A percentile compares a stretch with the other conserved stretches of the same genome.
Conservation (phyloP, 2,797 vertebrate genomes). For the Thalassophryne amazonica region DNA sequence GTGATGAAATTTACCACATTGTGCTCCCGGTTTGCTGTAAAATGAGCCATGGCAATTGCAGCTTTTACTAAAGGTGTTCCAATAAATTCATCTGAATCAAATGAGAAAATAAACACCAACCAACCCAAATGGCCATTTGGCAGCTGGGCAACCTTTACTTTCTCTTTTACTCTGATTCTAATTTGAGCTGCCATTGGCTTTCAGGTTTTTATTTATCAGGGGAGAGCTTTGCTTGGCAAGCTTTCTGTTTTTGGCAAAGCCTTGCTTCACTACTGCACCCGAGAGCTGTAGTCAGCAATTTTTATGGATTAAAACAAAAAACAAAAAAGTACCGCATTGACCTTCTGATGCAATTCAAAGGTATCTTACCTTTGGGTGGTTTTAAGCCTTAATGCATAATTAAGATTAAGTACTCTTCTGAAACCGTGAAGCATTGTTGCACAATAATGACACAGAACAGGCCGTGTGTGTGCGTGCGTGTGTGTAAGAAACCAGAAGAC, state of each 20-base stretch:
- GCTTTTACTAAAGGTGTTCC: background rate
- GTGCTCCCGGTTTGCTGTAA: no score
- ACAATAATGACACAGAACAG: constrained; percentile 37
- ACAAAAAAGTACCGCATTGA: constrained; percentile 38
- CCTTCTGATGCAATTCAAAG: constrained; percentile 35
- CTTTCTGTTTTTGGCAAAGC: constrained; percentile 22
- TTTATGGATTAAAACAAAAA: constrained; percentile 57
- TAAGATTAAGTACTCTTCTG: constrained; percentile 32
- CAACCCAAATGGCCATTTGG: constrained; percentile 2
- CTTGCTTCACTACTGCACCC: constrained; percentile 40
- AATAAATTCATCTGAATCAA: background rate
- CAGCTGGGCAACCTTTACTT: constrained; percentile 7
- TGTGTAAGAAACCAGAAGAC: constrained; percentile 11
- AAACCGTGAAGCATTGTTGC: constrained; percentile 61
- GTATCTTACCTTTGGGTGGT: constrained; percentile 62
- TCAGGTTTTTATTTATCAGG: constrained; percentile 49
- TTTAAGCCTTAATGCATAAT: constrained; percentile 66
- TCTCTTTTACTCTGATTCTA: constrained; percentile 19
- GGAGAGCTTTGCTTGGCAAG: constrained; percentile 41
- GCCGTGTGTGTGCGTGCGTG: no score
- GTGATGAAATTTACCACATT: no score
- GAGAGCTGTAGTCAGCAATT: constrained; percentile 64
- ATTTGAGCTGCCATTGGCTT: constrained; percentile 51
- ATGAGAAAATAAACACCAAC: constrained; percentile 1
- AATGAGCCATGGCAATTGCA: no score